These are phyloP conservation scores for Diabrotica balteata DNA, from an alignment of 2,888 invertebrate genomes.

Conservation along the genomic window DNA sequence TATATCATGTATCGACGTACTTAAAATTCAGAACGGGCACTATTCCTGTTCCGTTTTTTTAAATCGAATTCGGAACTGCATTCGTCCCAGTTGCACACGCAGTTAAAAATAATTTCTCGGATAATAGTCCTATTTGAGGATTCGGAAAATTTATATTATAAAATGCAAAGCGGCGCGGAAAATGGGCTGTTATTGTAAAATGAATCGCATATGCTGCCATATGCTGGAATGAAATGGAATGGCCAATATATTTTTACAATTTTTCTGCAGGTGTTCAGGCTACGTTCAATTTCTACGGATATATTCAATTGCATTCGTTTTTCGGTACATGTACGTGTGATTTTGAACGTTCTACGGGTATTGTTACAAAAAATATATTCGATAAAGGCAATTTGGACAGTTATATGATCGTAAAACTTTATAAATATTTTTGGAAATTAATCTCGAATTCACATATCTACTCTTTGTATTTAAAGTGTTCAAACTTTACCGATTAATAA, in stretches of 20 bases:
- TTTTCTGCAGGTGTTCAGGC: conserved; percentile 30
- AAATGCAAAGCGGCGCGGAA: conserved; percentile 34
- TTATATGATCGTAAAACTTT: no score
- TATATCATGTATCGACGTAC: no score
- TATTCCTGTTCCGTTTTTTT: conserved; percentile 41
- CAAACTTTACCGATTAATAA: no score
- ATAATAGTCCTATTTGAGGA: conserved; percentile 35
- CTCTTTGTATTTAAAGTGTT: no score
- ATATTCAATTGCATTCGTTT: conserved; percentile 11
- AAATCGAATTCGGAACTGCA: conserved; percentile 27
- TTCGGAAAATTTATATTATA: conserved; percentile 35
- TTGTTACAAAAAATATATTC: no score
- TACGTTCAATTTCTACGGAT: conserved; percentile 17
- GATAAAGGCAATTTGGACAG: no score
- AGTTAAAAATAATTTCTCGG: conserved; percentile 37
- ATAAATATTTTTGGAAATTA: no score
- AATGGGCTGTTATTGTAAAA: conserved; percentile 37
- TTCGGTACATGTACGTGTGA: neutral
- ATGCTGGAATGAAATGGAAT: conserved; percentile 32
- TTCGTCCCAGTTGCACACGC: conserved; percentile 16
- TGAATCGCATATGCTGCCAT: conserved; percentile 40
- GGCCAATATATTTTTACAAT: conserved; percentile 36
- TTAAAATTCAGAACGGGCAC: conserved; percentile 17
- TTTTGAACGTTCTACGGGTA: neutral
- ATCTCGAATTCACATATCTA: no score